Evolutionary conservation across 2,888 invertebrate species (phyloP).

Genomic region (Timema podura): DNA sequence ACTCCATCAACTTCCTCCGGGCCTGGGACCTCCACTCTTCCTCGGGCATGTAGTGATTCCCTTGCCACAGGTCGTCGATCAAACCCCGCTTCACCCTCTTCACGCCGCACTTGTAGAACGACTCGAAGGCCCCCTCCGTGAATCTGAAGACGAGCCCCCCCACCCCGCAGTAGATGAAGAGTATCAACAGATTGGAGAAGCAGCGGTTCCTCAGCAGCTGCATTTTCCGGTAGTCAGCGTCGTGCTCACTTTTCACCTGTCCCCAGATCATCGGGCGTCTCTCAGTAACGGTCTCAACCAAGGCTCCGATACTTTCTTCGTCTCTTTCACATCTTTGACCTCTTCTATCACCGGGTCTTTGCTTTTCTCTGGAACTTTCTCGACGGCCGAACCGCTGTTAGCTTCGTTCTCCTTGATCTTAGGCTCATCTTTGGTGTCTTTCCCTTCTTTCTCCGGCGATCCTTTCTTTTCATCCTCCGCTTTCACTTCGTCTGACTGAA

Average conservation of each 20-base stretch:
- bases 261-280: constrained; percentile 33
- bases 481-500: not conserved
- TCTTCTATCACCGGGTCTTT: constrained; percentile 32
- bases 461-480: not conserved
- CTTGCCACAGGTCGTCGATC: constrained; percentile 75
- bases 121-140: constrained; percentile 80
- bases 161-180: constrained; percentile 69
- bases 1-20: constrained; percentile 70
- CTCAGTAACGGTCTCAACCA: constrained; percentile 26
- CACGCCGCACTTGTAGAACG: constrained; percentile 82
- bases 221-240: constrained; percentile 53
- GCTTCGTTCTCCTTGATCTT: constrained; percentile 33
- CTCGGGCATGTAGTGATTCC: constrained; percentile 76
- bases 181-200: constrained; percentile 60
- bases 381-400: not conserved
- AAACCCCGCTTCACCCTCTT: constrained; percentile 83
- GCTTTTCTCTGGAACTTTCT: constrained; percentile 33
- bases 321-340: constrained; percentile 30
- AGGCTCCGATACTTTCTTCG: constrained; percentile 13
- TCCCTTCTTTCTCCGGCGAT: constrained; percentile 1
- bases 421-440: constrained; percentile 7
- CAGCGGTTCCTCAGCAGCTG: constrained; percentile 60
- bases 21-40: constrained; percentile 89
- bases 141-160: constrained; percentile 77
- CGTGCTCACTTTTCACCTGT: constrained; percentile 50